Base-by-base conservation (phyloP, 2,113 vertebrate genomes). In the Lepus americanus region DNA sequence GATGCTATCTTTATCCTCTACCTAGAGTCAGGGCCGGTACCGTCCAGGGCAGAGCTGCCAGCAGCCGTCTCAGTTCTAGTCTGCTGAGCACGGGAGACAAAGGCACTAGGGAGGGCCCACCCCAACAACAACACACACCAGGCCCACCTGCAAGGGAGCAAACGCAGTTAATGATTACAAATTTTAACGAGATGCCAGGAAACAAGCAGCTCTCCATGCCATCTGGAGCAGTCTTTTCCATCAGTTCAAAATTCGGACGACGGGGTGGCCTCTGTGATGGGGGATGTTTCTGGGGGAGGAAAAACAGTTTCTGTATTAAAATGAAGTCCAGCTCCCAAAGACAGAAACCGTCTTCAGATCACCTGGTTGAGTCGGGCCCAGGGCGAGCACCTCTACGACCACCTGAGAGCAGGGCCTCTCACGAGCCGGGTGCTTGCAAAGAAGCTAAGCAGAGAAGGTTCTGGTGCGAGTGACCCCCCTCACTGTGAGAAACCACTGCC, bases 401-500 rank as follows among this genome's bases (percentile, higher is more conserved):
- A 51, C 53, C 39, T 39, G 44, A 36, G 2, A 8, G 51, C 20
- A 44, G 14, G 53, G 29, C 49, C 73, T 44, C 51, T 51, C 36
- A 19, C 70, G 9, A 51, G 53, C 53, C 59, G 66, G 61, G 86
- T 94, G 93, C 92, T 39, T 61, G 74, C 63, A 64, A 76, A 39
- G 0, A 1, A 53, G 66, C 80, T 91, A 91, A 90, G 67, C 66
- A 94, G 76, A 91, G 80, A 90, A 95, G 78, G 25, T 74, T 90
- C 96, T 92, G 72, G 70, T 64, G 84, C 2, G 49, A 90, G 36
- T 44, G 89, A 61, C 86, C 92, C 49, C 64, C 4, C 20, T 94
- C 85, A 8, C 70, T 92, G 69, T 51, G 88, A 92, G 90, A 98
- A 98, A 96, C 73, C 70, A 89, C 92, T 95, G 97, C 89, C 96